Base-by-base conservation (phyloP, 1,140 invertebrate species). In the Rhagoletis zephyria region DNA sequence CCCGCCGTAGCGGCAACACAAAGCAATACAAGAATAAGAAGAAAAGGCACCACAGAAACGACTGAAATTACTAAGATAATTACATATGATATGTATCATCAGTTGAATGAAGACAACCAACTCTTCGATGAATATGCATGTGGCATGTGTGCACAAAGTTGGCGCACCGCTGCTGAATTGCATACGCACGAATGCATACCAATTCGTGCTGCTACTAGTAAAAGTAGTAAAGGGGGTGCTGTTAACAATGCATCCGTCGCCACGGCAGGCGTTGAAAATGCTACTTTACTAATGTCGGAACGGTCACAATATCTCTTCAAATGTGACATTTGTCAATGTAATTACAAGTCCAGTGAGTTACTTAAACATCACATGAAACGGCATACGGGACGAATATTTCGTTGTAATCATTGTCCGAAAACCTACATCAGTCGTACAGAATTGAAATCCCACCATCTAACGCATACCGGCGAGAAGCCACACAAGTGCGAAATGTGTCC, bases 351-450 rank as follows among this genome's bases (percentile, higher is more conserved):
- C 59, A 65, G 74, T 70, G 74, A 85, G 42, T 87, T 85, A 70
- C 86, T 88, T 2, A 67, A 87, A 85, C 86, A 90, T 59, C 91
- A 92, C 16, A 90, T 91, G 89, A 91, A 92, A 63, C 88, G 89
- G 0, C 91, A 92, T 87, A 51, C 87, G 10, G 56, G 48, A 0
- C 85, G 88, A 0, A 91, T 89, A 59, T 81, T 87, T 51, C 67
- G 86, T 14, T 92, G 90, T 63, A 88, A 87, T 12, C 63, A 88
- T 4, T 92, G 90, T 59, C 70, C 88, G 1, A 92, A 92, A 16
- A 85, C 85, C 0, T 90, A 88, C 42, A 48, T 70, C 0, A 86
- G 48, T 5, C 89, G n/a, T 12, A 2, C 42, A 4, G 90, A 91
- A 30, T 59, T 90, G 56, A 89, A 91, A 16, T 61, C 70, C 10